Base-by-base conservation (phyloP, 2,113 vertebrate genomes). In the Microcebus ravelobensis region DNA sequence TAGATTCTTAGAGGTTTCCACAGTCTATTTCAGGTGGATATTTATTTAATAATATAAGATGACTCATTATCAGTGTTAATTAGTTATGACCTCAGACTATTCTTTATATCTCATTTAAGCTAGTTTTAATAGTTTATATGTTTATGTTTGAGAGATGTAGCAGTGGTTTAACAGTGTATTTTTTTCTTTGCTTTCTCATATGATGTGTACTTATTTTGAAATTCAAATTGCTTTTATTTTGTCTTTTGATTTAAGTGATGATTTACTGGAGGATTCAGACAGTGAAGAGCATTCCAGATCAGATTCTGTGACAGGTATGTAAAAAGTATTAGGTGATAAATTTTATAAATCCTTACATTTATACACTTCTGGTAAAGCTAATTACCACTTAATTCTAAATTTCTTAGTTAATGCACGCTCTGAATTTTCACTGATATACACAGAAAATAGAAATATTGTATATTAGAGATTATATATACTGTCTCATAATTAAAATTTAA, bases 241-340 rank as follows among this genome's bases (percentile, higher is more conserved):
- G 21, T 87, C 0, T 96, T 97, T 96, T 96, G 50, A 87, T 57
- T 95, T 61, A 97, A 99, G 99, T 98, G 99, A 99, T 98, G 99
- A 99, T 97, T 99, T 99, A 95, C 97, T 99, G 98, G 99, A 99
- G 97, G 99, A 99, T 98, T 99, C 99, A 76, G 99, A 99, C 98
- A 99, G 99, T 89, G 99, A 99, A 98, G 99, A 99, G 93, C 99
- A 99, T 99, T 99, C 99, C 98, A 99, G 99, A 98, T 99, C 99
- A 1, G 99, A 99, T 98, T 99, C 99, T 68, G 99, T 99, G 90
- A 99, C 99, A 96, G 99, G 99, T 99, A 98, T 57, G 98, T 97
- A 84, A 90, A 89, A 89, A 91, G 90, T n/a, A 4, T 82, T 94
- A 93, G 70, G 70, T 87, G 34, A 93, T 92, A 23, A 8, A 23